Evolutionary conservation across 2,113 vertebrate genomes (phyloP).

Genomic region (Cettia cetti): DNA sequence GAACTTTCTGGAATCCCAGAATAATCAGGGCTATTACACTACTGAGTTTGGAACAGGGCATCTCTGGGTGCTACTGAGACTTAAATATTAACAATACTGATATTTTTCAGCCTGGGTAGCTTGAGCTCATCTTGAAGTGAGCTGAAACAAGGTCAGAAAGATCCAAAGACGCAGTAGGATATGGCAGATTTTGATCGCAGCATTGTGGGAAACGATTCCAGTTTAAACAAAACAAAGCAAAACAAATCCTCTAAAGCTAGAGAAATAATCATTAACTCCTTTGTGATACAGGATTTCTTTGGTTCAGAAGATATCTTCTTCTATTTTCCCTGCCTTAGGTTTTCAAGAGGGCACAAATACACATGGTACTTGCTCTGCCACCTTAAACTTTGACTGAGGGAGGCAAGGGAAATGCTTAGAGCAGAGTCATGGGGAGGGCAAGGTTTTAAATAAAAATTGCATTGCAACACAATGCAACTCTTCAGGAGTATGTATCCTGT

Average conservation of each 20-base stretch:
- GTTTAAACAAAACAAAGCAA: constrained; percentile 47
- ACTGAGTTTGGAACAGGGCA: not conserved
- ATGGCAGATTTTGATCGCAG: not conserved
- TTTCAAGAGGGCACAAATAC: constrained; percentile 35
- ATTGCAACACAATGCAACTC: constrained; percentile 63
- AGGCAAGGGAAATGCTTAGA: constrained; percentile 62
- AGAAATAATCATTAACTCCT: constrained; percentile 64
- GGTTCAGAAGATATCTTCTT: constrained; percentile 48
- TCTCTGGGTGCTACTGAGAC: not conserved
- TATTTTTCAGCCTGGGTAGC: not conserved
- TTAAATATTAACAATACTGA: not conserved
- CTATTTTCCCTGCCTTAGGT: not conserved
- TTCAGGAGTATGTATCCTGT: constrained; percentile 66
- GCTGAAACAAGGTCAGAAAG: not conserved
- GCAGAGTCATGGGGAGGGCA: constrained; percentile 61
- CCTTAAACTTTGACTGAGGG: constrained; percentile 71
- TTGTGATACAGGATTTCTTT: constrained; percentile 56
- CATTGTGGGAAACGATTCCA: constrained; percentile 19
- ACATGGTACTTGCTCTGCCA: constrained; percentile 55
- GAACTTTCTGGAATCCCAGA: not conserved
- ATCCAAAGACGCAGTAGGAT: not conserved
- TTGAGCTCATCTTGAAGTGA: not conserved
- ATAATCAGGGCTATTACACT: not conserved
- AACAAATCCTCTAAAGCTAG: constrained; percentile 41
- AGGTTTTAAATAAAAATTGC: constrained; percentile 70